phyloP scores from a whole-genome alignment of 1,140 invertebrate genomes.

The Lycorma delicatula region DNA sequence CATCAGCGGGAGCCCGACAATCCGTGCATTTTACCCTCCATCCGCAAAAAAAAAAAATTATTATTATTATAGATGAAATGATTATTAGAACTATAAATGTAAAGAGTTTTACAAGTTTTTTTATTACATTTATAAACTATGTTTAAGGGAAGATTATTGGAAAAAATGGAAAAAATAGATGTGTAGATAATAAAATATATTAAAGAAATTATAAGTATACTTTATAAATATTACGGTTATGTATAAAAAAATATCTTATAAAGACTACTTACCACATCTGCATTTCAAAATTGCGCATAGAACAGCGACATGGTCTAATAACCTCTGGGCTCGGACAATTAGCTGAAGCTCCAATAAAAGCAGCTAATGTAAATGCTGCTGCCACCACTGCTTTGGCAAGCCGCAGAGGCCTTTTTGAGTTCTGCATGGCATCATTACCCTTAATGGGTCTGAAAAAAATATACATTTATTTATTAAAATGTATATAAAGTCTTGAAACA shows the following conservation, averaged over 20 bases:
- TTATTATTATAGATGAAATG: too few species aligned
- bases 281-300: background rate
- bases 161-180: too few species aligned
- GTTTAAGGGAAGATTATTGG: too few species aligned
- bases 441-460: background rate
- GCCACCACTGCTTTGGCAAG: background rate
- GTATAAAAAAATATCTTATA: background rate
- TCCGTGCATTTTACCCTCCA: too few species aligned
- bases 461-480: too few species aligned
- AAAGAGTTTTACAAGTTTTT: background rate
- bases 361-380: background rate
- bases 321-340: background rate
- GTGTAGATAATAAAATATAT: background rate
- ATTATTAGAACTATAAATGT: too few species aligned
- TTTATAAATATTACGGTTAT: background rate
- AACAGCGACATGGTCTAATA: background rate
- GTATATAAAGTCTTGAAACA: too few species aligned
- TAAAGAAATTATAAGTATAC: background rate
- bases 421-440: slow-evolving; percentile 1
- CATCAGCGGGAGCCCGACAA: too few species aligned
- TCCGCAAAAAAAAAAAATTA: too few species aligned
- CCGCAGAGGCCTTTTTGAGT: background rate
- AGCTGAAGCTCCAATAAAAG: background rate
- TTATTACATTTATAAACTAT: background rate
- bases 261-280: background rate